phyloP scores from a whole-genome alignment of 2,113 vertebrate species.

The Neopipo cinnamomea region DNA sequence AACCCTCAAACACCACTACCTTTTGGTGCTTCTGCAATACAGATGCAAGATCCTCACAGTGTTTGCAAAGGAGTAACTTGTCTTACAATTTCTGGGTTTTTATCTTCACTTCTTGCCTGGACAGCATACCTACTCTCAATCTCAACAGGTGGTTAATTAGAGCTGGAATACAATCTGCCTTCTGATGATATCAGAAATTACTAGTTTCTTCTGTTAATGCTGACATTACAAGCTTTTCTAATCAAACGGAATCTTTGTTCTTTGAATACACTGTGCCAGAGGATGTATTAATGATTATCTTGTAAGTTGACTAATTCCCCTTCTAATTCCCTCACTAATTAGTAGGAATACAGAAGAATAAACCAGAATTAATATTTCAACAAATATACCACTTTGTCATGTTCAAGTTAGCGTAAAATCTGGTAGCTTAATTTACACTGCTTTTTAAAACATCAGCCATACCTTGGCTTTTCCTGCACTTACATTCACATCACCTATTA shows the following conservation, averaged over 20 bases:
- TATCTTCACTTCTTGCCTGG: background rate
- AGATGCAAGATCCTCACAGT: background rate
- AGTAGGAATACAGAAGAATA: background rate
- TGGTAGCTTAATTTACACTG: background rate
- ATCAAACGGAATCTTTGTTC: background rate
- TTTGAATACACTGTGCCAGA: background rate
- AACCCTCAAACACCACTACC: background rate
- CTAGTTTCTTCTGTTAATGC: background rate
- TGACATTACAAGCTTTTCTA: background rate
- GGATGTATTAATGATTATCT: background rate
- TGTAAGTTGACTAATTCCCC: background rate
- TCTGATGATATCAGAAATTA: background rate
- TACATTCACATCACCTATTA: background rate
- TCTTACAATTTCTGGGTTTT: background rate
- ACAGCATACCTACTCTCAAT: background rate
- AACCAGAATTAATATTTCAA: background rate
- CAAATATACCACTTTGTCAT: background rate
- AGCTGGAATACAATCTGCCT: background rate
- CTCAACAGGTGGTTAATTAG: background rate
- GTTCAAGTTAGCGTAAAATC: background rate
- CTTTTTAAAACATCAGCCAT: background rate
- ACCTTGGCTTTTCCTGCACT: background rate
- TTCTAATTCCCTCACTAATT: background rate
- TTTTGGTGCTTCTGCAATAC: background rate
- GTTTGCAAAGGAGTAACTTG: background rate